Evolutionary conservation across 2,888 invertebrate genomes (phyloP), one percentile per base, ranked within the genome.

Genomic region (Diaprepes abbreviatus): DNA sequence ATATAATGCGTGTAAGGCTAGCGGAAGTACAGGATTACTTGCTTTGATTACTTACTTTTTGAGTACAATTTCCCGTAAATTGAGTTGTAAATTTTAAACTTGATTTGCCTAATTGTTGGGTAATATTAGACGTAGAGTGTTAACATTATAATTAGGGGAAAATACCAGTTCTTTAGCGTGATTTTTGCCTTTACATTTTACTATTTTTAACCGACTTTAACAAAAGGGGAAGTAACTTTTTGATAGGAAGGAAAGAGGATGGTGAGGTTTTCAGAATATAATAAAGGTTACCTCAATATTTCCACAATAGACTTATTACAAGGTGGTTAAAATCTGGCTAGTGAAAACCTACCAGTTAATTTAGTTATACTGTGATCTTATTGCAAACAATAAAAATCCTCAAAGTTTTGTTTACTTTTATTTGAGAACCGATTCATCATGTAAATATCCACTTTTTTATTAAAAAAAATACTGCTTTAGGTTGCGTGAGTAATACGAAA

Each of bases 401-500:
- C n/a, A 24, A 24, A 24, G 24, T 24, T 24, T 24, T 24, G 24
- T 24, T 24, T 24, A 24, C 24, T 3, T 24, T 24, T 24, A 24
- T 3, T 24, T 24, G 3, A 24, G 5, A 24, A 24, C 3, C 24
- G 24, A 50, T 50, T 50, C n/a, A 50, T 50, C 28, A 24, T 28
- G 14, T 4, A 50, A 31, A 50, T 43, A 19, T 40, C 9, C 28
- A 43, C 9, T 4, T 31, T 50, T 50, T 28, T 28, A 16, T 28
- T 50, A 28, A 48, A 48, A 50, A 50, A 50, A 50, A 50, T 2
- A 9, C 21, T 48, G 28, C 28, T 50, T 50, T 3, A 28, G 2
- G 48, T 66, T 38, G 66, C 66, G 66, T 66, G 66, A 17, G 31
- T 48, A 36, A 50, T 58, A 48, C 28, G 38, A 38, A 58, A 66